Evolutionary conservation across 2,888 invertebrate species (phyloP).

Genomic region (Ormyrus pomaceus): DNA sequence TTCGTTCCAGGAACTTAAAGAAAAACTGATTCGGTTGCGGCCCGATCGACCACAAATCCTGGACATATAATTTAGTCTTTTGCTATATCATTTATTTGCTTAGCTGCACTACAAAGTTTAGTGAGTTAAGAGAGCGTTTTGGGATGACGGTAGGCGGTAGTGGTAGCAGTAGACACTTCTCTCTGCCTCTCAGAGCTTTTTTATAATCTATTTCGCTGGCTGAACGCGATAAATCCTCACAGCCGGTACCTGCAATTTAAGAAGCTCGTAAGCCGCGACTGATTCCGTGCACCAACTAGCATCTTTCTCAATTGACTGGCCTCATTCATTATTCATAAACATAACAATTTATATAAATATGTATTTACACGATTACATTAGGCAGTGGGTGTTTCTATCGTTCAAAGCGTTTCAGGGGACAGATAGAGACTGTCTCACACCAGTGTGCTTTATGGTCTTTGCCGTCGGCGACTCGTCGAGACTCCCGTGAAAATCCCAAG

Average conservation of each 20-base stretch:
- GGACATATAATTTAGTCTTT: slow-evolving; percentile 66
- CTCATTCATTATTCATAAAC: slow-evolving; percentile 9
- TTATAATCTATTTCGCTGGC: slow-evolving; percentile 59
- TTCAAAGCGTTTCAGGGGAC: slow-evolving; percentile 44
- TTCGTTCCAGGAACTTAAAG: slow-evolving; percentile 61
- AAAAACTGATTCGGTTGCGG: slow-evolving; percentile 62
- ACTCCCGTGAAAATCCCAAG: slow-evolving; percentile 28
- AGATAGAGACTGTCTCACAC: slow-evolving; percentile 49
- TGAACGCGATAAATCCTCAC: slow-evolving; percentile 70
- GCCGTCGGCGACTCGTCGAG: background rate
- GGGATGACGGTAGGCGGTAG: slow-evolving; percentile 63
- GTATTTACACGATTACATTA: slow-evolving; percentile 37
- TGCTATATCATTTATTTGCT: slow-evolving; percentile 65
- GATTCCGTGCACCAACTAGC: background rate
- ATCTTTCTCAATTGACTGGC: slow-evolving; percentile 4
- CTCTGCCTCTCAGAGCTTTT: slow-evolving; percentile 11
- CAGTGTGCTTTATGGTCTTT: background rate
- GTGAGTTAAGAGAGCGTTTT: slow-evolving; percentile 63
- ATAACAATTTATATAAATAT: slow-evolving; percentile 4
- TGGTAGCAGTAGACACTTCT: slow-evolving; percentile 61
- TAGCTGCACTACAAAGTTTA: slow-evolving; percentile 39
- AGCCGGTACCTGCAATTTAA: slow-evolving; percentile 73
- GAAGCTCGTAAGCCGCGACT: slow-evolving; percentile 43
- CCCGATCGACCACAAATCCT: slow-evolving; percentile 67
- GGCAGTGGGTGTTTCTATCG: slow-evolving; percentile 7